Evolutionary conservation across 2,888 invertebrate genomes (phyloP), one percentile per base, ranked within the genome.

Genomic region (Cryptocheilus praepositus): DNA sequence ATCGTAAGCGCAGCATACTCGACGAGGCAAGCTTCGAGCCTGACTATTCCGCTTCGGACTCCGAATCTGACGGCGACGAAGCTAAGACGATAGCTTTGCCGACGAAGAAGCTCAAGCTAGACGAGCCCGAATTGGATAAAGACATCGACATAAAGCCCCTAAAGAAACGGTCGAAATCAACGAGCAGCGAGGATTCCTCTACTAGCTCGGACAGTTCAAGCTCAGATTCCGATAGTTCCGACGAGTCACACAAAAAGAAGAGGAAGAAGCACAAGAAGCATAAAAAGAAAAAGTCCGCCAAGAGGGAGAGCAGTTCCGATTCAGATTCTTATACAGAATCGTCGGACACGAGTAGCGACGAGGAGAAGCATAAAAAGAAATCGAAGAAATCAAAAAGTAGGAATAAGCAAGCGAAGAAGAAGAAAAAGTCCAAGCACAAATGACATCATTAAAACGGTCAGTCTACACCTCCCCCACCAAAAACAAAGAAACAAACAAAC

Each of bases 11-110:
- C 80, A 92, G 93, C 8, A 92, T 92, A 5, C 88, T 94, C 51
- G 94, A 94, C 79, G 95, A 95, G 88, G 92, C 94, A 0, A 93
- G 91, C 82, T 94, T 94, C 83, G 94, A 93, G 81, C 94, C 94
- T 0, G 94, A 94, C 84, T 94, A 94, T 85, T 94, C 94, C 74
- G 92, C 92, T 77, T 90, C 93, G 4, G 93, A 94, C 68, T 91
- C 90, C 19, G 93, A 94, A 77, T 89, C 90, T 1, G 93, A 93
- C 70, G 91, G 91, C 15, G 92, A 92, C 0, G 86, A 87, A 11
- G 81, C 81, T 8, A 59, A 82, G 78, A 83, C 58, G 22, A 67
- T 71, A 28, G 59, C 68, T 8, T 45, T 67, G 44, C 77, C 83
- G 5, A 44, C 75, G 0, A 84, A 85, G 52, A 87, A 86, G 62